Conservation (phyloP, 2,113 vertebrate genomes). For the Euleptes europaea region DNA sequence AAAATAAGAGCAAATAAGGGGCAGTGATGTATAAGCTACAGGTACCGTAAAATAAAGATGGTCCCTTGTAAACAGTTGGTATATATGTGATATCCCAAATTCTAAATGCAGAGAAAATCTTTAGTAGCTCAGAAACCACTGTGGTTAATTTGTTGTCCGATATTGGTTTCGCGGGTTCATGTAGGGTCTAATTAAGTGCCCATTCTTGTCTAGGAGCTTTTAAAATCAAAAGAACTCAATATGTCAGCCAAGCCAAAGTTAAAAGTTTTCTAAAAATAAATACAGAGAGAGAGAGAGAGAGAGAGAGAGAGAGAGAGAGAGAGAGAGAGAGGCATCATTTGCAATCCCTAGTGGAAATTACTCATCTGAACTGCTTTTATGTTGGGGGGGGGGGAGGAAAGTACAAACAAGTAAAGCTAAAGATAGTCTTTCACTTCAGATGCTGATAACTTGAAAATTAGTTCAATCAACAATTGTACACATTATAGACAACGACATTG, state of each 20-base stretch:
- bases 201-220: conserved; percentile 7
- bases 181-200: neutral
- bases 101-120: neutral
- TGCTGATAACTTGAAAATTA: neutral
- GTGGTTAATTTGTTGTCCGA: neutral
- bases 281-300: too few relatives aligned
- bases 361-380: conserved; percentile 11
- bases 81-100: neutral
- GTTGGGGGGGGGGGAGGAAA: neutral
- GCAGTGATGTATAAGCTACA: neutral
- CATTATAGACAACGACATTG: neutral
- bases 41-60: neutral
- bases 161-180: neutral
- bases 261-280: conserved; percentile 28
- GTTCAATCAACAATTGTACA: neutral
- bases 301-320: neutral
- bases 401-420: conserved; percentile 17
- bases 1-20: neutral
- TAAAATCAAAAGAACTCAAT: conserved; percentile 15
- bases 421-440: conserved; percentile 3
- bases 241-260: conserved; percentile 4
- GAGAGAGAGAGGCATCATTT: neutral
- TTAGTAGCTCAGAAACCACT: neutral
- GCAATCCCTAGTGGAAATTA: conserved; percentile 10
- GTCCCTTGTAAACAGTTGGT: neutral